Evolutionary conservation across 2,113 vertebrate species (phyloP), one percentile per base, ranked within the genome.

Genomic region (Pycnonotus jocosus): DNA sequence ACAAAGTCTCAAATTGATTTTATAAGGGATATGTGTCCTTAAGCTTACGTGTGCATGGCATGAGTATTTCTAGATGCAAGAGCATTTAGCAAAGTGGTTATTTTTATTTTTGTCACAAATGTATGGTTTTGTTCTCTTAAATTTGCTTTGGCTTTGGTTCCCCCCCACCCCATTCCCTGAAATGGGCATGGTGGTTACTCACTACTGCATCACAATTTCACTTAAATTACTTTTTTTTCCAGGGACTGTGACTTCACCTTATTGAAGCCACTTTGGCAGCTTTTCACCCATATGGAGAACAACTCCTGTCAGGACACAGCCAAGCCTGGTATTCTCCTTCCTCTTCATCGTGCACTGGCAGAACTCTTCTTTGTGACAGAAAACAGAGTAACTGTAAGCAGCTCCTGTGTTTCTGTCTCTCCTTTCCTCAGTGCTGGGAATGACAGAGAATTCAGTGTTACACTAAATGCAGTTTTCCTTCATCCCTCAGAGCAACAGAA

Each of bases 291-390:
- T 9, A 99, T 99, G 99, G 99, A 99, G 91, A 98, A 98, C 80
- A 97, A 96, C 69, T 95, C 98, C 23, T 98, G 96, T 93, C 98
- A 98, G 11, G 99, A 99, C 20, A 92, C 98, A 51, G 97, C 98
- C 45, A 98, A 98, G 94, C 97, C 98, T 66, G 98, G 98, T 3
- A 98, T 99, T 94, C 98, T 99, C 81, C 98, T 99, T 76, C 99
- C 99, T 54, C 98, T 99, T 69, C 99, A 99, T 96, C 98, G 99
- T 27, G 99, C 99, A 33, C 99, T 99, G 84, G 99, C 99, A 1
- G 99, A 99, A 62, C 98, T 99, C 82, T 99, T 99, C 98, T 99
- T 99, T 57, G 97, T 99, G 11, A 98, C 99, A 1, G 99, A 99
- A 95, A 98, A 98, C 95, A 98, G 97, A 56, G 99, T 99, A 62